Percentiles rank a stretch among this genome's conserved stretches.
Evolutionary conservation across 2,113 vertebrate genomes (phyloP).

Genomic region (Orthonyx spaldingii): DNA sequence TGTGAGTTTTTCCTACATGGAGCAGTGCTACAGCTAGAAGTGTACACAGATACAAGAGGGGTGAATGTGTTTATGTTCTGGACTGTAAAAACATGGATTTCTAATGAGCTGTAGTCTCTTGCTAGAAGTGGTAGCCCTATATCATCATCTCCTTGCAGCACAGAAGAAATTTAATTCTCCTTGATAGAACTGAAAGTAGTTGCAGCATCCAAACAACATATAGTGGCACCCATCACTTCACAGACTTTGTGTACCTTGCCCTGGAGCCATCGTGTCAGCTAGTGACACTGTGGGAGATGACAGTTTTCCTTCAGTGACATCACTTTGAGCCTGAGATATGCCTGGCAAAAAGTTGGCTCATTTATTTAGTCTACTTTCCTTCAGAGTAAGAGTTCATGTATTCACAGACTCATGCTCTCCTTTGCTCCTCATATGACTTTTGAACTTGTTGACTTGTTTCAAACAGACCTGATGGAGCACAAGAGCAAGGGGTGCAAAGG

Average conservation of each 20-base stretch:
- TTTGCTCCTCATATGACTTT: background rate
- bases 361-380: background rate
- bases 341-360: background rate
- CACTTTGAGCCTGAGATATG: background rate
- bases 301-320: background rate
- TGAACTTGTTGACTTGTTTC: background rate
- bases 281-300: background rate
- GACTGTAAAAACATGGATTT: background rate
- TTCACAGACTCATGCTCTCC: background rate
- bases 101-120: background rate
- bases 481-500: background rate
- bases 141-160: background rate
- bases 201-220: background rate
- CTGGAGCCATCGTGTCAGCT: background rate
- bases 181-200: background rate
- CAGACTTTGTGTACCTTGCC: background rate
- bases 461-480: background rate
- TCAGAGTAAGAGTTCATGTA: background rate
- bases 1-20: background rate
- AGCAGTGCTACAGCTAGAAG: background rate
- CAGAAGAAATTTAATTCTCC: background rate
- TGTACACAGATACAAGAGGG: background rate
- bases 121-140: background rate
- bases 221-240: accelerated
- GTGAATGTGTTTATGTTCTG: background rate